A percentile compares a stretch with the other conserved stretches of the same genome.
Conservation (phyloP, 2,797 vertebrate genomes). For the Enteromius afrohamiltoni region DNA sequence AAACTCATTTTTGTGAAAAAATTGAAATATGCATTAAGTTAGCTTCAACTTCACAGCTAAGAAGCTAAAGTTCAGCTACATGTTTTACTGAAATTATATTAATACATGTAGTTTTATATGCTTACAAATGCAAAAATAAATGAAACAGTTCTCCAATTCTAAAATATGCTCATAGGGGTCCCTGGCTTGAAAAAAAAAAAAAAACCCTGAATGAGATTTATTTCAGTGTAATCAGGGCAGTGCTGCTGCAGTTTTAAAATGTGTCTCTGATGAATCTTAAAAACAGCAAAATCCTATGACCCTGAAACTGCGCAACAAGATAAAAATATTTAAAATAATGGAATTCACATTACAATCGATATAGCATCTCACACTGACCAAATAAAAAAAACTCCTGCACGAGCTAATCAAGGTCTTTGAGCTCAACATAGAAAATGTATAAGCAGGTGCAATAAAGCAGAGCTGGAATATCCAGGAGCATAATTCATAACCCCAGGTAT, state of each 20-base stretch:
- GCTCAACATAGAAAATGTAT: background rate
- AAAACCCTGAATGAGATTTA: background rate
- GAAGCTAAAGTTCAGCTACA: background rate
- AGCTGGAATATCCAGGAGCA: background rate
- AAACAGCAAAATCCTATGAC: background rate
- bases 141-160: too few species aligned
- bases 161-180: background rate
- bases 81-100: background rate
- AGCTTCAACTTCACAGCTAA: background rate
- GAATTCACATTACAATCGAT: background rate
- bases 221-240: background rate
- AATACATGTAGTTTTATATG: background rate
- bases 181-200: background rate
- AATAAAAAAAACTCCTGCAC: background rate
- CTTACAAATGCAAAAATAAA: background rate
- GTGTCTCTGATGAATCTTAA: conserved; percentile 17
- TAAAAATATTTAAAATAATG: conserved; percentile 13
- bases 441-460: background rate
- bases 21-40: background rate
- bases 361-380: background rate
- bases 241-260: background rate
- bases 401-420: conserved; percentile 26
- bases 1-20: background rate
- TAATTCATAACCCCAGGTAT: background rate
- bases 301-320: conserved; percentile 19